These are phyloP conservation scores for Tetraneura akinire DNA, from an alignment of 1,140 invertebrate genomes.

Conservation along the genomic window DNA sequence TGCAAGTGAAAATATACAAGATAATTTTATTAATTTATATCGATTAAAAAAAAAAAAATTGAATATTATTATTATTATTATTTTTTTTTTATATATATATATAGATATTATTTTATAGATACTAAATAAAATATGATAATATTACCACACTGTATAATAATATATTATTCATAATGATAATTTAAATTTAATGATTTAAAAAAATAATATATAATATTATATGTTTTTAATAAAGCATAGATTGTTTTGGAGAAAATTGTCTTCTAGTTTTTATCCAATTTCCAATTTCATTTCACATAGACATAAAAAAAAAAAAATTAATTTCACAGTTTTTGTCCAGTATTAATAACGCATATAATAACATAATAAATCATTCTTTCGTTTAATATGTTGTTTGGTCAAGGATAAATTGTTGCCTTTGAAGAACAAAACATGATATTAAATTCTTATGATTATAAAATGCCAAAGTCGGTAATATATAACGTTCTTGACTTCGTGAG, in stretches of 20 bases:
- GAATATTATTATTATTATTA: no score
- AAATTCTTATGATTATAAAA: constrained; percentile 37
- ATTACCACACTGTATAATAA: no score
- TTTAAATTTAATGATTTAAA: neutral
- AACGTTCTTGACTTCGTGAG: neutral
- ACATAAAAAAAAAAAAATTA: constrained; percentile 27
- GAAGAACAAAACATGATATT: constrained; percentile 42
- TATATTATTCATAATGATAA: neutral
- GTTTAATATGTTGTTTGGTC: constrained; percentile 33
- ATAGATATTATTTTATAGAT: no score
- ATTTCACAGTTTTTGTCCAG: neutral
- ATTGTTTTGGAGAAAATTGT: neutral
- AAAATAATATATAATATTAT: neutral
- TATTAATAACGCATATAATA: neutral
- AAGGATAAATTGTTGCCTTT: constrained; percentile 21
- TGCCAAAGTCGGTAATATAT: constrained; percentile 4
- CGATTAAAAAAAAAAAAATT: no score
- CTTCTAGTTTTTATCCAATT: neutral
- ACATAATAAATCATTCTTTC: constrained; percentile 39
- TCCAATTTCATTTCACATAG: constrained; percentile 1
- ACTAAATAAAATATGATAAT: no score
- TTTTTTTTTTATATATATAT: no score
- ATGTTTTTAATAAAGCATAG: neutral
- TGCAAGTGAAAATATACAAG: no score
- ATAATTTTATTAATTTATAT: no score